Evolutionary conservation across 2,797 vertebrate genomes (phyloP), one percentile per base, ranked within the genome.

Genomic region (Sebastes melanostomus): DNA sequence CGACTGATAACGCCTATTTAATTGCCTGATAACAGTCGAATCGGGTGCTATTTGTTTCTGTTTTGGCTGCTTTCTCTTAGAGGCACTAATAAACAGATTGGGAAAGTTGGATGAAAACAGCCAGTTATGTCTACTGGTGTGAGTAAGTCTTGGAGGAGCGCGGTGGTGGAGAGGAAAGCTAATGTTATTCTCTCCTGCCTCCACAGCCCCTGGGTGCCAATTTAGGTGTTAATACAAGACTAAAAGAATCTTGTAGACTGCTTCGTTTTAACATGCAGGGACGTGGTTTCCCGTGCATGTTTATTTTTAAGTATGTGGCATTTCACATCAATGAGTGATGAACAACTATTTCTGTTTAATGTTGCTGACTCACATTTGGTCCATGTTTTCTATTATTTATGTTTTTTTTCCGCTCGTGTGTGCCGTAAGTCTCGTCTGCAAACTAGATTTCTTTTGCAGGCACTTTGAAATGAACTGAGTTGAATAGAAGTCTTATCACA

Each of bases 171-270:
- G 77, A 77, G 61, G 60, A 81, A 75, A 83, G 69, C 29, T 20
- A 77, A 72, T 74, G 52, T 25, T 58, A 29, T 75, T 85, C 58
- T 75, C 38, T 66, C 5, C 27, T 56, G 42, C 25, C 55, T 30
- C 1, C 3, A 63, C 61, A 60, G 65, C 65, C 66, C 27, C 68
- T 72, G 34, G 63, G 20, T 73, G 70, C 56, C 78, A 82, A 56
- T 79, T 86, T 66, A 67, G 30, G 62, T 65, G 42, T 83, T 78
- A 80, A 78, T 75, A 66, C 11, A 27, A 52, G 36, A 66, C 69
- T 52, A 22, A 78, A 61, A 75, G 14, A 72, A 73, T 16, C 46
- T 63, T 68, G 71, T 25, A 55, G 10, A 68, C 14, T n/a, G 54
- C 59, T 63, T 82, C 7, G 68, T 70, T 78, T 77, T 4, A 30